phyloP scores from a whole-genome alignment of 30 jellyfish, hydroid and myxozoan genomes.

The Euphysa ruthae region DNA sequence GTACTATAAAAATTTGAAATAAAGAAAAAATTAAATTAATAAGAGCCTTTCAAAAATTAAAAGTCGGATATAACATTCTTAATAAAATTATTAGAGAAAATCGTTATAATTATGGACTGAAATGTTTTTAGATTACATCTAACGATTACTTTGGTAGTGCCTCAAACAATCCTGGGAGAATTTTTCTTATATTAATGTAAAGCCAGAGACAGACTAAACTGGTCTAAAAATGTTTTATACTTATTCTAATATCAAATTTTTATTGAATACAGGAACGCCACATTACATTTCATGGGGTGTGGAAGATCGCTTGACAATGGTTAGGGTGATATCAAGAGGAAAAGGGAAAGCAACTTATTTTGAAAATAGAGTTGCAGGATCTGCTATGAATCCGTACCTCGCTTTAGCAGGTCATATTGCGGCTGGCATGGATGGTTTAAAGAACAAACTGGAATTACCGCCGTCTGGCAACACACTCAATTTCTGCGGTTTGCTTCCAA shows the following conservation, averaged over 20 bases:
- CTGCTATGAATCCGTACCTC: constrained; percentile 17
- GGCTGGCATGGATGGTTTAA: constrained; percentile 1
- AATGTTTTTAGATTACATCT: no score
- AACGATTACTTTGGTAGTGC: no score
- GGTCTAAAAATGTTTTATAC: no score
- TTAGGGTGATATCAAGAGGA: constrained; percentile 5
- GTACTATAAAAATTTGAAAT: no score
- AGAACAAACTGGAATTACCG: constrained; percentile 5
- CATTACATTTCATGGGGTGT: constrained; percentile 10
- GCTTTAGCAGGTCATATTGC: constrained; percentile 2
- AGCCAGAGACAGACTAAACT: no score
- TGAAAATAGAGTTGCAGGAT: background rate
- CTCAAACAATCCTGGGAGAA: no score
- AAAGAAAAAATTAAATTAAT: no score
- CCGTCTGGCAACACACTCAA: background rate
- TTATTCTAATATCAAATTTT: background rate
- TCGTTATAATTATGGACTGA: no score
- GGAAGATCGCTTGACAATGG: constrained; percentile 5
- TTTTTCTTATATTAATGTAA: no score
- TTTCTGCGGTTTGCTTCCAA: background rate
- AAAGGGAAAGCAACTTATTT: background rate
- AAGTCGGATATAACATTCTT: no score
- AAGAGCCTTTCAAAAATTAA: no score
- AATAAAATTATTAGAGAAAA: no score
- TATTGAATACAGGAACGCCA: background rate